Conservation (phyloP, 2,113 vertebrate species). For the Synchiropus splendidus region DNA sequence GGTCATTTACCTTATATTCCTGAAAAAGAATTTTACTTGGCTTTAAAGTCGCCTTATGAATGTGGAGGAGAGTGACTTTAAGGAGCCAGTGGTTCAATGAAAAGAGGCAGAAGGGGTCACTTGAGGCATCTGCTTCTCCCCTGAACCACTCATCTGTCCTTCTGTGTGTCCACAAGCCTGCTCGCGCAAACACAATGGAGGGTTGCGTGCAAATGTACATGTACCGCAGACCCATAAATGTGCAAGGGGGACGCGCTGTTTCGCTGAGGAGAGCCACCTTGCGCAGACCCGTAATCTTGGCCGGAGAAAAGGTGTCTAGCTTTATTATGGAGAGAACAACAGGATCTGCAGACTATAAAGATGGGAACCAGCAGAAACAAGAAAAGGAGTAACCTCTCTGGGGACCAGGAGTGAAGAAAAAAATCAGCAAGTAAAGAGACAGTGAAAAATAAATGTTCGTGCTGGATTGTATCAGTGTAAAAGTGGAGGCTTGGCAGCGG, state of each 20-base stretch:
- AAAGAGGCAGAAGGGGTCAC: conserved; percentile 55
- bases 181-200: too few relatives aligned
- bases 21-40: too few relatives aligned
- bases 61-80: too few relatives aligned
- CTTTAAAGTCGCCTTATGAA: too few relatives aligned
- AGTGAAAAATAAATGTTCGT: conserved; percentile 26
- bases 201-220: conserved; percentile 4
- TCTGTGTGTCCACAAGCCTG: conserved; percentile 43
- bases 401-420: conserved; percentile 12
- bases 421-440: conserved; percentile 11
- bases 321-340: conserved; percentile 21
- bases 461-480: conserved; percentile 32
- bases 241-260: conserved; percentile 6
- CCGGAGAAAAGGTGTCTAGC: conserved; percentile 19
- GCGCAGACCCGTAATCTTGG: conserved; percentile 15
- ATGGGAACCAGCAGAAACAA: conserved; percentile 21
- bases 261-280: conserved; percentile 21
- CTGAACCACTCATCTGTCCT: conserved; percentile 56
- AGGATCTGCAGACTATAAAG: conserved; percentile 14
- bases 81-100: conserved; percentile 55
- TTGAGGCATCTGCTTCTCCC: conserved; percentile 62
- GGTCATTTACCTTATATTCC: too few relatives aligned
- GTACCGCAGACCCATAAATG: background rate
- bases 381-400: conserved; percentile 18
- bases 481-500: conserved; percentile 19